Evolutionary conservation across 2,113 vertebrate genomes (phyloP).

Genomic region (Astur gentilis): DNA sequence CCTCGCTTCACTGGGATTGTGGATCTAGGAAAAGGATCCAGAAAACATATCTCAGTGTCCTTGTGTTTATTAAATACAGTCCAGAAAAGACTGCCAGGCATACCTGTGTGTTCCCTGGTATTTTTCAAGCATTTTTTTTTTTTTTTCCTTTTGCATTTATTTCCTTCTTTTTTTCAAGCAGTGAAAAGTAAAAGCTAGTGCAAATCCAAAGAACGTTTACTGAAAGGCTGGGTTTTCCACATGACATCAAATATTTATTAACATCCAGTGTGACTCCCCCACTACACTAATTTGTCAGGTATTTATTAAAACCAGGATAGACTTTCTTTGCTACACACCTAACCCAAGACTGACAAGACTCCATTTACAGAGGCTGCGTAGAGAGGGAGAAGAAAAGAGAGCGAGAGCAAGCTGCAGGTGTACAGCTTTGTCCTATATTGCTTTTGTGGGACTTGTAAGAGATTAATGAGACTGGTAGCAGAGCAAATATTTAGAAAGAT

Average conservation of each 20-base stretch:
- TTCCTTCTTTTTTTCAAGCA: neutral
- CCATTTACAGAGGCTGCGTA: accelerated
- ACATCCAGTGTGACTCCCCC: neutral
- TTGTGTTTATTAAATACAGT: constrained; percentile 51
- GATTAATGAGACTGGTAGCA: neutral
- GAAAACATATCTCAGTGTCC: constrained; percentile 5
- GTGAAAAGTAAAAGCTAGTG: neutral
- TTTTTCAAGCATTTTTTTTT: constrained; percentile 2
- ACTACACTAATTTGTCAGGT: neutral
- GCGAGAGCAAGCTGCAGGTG: neutral
- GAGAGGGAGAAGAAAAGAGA: neutral
- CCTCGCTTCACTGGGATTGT: neutral
- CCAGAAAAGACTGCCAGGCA: neutral
- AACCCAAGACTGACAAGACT: neutral
- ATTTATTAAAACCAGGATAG: neutral
- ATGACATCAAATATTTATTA: neutral
- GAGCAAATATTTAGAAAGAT: neutral
- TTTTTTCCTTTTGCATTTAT: neutral
- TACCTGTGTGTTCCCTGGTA: neutral
- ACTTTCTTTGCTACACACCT: neutral
- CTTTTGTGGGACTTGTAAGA: neutral
- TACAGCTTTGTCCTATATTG: neutral
- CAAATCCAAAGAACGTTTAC: neutral
- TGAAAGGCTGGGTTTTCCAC: neutral
- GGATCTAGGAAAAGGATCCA: constrained; percentile 14